A percentile compares a stretch with the other conserved stretches of the same genome.
These are phyloP conservation scores for Eupithecia vulgata DNA, from an alignment of 2,888 invertebrate genomes.

Conservation along the genomic window DNA sequence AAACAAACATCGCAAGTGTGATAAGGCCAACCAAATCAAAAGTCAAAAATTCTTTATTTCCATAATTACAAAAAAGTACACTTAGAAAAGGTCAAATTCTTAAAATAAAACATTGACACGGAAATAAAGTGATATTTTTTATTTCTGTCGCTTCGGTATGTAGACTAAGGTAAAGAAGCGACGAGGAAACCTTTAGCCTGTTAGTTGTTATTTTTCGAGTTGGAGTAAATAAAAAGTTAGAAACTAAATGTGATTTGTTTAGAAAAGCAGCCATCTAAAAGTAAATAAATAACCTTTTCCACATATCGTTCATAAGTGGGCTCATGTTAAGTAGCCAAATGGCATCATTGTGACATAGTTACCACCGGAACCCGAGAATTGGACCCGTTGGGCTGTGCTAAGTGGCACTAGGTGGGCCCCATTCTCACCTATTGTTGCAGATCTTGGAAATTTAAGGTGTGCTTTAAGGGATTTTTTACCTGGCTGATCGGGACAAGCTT, in stretches of 20 bases:
- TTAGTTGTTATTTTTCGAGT: too few relatives aligned
- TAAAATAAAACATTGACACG: too few relatives aligned
- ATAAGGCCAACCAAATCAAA: too few relatives aligned
- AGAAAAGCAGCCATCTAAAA: not conserved
- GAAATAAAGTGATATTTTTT: too few relatives aligned
- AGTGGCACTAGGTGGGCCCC: slow-evolving; percentile 28
- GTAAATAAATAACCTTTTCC: slow-evolving; percentile 1
- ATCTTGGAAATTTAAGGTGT: slow-evolving; percentile 21
- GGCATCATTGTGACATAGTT: slow-evolving; percentile 24
- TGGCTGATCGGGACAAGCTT: not conserved
- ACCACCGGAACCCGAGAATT: slow-evolving; percentile 25
- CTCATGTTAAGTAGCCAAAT: slow-evolving; percentile 1
- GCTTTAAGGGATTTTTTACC: not conserved
- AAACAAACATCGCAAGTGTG: too few relatives aligned
- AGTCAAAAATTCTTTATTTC: too few relatives aligned
- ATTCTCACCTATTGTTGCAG: slow-evolving; percentile 33
- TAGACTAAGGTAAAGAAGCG: too few relatives aligned
- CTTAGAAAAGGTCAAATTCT: too few relatives aligned
- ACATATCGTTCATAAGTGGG: not conserved
- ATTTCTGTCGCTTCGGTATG: too few relatives aligned
- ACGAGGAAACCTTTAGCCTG: too few relatives aligned
- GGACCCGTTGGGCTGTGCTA: slow-evolving; percentile 23
- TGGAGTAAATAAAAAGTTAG: not conserved
- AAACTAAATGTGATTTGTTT: not conserved
- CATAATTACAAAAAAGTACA: too few relatives aligned